Conservation (phyloP, 2,888 invertebrate genomes). For the Gnatocerus cornutus region DNA sequence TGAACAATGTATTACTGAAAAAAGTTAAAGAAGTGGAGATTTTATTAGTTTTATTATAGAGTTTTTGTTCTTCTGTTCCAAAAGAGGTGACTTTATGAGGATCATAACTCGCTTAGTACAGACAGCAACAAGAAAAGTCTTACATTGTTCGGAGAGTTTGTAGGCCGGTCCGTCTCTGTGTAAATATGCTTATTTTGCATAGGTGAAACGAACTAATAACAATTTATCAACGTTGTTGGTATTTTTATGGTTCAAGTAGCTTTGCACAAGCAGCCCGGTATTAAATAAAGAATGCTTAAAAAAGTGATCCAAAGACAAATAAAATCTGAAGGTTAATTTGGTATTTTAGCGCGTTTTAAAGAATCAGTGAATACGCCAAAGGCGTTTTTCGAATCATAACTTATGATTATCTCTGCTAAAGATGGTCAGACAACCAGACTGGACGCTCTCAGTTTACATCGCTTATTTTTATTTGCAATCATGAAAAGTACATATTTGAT, state of each 20-base stretch:
- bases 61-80: slow-evolving; percentile 7
- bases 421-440: slow-evolving; percentile 48
- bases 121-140: slow-evolving; percentile 6
- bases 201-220: slow-evolving; percentile 38
- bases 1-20: background rate
- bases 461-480: slow-evolving; percentile 44
- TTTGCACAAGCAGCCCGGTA: slow-evolving; percentile 20
- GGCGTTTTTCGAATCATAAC: slow-evolving; percentile 48
- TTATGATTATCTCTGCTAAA: slow-evolving; percentile 48
- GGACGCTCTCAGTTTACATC: slow-evolving; percentile 42
- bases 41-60: slow-evolving; percentile 7
- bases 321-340: slow-evolving; percentile 48
- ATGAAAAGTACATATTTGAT: slow-evolving; percentile 48
- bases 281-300: slow-evolving; percentile 46
- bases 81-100: background rate
- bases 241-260: slow-evolving; percentile 43
- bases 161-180: slow-evolving; percentile 25
- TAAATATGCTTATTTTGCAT: slow-evolving; percentile 25
- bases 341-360: slow-evolving; percentile 47
- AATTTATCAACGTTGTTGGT: slow-evolving; percentile 36
- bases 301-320: slow-evolving; percentile 49
- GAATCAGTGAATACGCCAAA: slow-evolving; percentile 44
- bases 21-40: slow-evolving; percentile 1
- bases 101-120: slow-evolving; percentile 2
- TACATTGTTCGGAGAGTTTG: slow-evolving; percentile 7